A percentile compares a stretch with the other conserved stretches of the same genome.
Evolutionary conservation across 1,140 invertebrate species (phyloP).

Genomic region (Leptinotarsa defecta): DNA sequence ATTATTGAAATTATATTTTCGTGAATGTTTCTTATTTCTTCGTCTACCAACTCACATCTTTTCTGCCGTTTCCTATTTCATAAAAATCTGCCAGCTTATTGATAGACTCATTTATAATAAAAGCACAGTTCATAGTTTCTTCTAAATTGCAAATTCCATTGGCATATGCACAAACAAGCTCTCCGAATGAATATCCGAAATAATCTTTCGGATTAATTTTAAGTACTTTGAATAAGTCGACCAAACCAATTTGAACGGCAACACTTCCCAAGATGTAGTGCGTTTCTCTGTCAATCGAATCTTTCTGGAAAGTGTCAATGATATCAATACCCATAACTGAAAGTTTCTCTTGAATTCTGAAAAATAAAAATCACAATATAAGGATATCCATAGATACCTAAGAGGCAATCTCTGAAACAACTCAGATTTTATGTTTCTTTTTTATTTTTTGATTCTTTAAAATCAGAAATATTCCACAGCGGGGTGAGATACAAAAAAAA

Average conservation of each 20-base stretch:
- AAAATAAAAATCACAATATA: constrained; percentile 18
- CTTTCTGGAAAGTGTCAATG: not conserved
- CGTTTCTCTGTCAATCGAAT: constrained; percentile 62
- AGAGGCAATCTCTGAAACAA: no score
- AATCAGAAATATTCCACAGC: no score
- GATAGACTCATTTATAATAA: constrained; percentile 26
- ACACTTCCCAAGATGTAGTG: constrained; percentile 75
- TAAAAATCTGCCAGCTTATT: not conserved
- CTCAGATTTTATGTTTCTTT: no score
- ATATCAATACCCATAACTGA: constrained; percentile 57
- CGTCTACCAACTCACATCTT: not conserved
- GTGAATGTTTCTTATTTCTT: no score
- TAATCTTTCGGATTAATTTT: constrained; percentile 74
- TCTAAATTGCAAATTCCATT: constrained; percentile 81
- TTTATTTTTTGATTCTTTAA: no score
- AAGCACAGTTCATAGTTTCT: constrained; percentile 65
- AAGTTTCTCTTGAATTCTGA: constrained; percentile 55
- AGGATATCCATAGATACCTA: no score
- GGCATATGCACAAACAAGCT: constrained; percentile 81
- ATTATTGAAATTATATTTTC: no score
- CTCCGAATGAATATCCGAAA: constrained; percentile 80
- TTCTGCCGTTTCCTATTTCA: not conserved
- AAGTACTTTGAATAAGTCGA: constrained; percentile 69
- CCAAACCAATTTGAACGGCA: constrained; percentile 77
- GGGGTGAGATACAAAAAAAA: no score